Percentiles rank a stretch among this genome's conserved stretches.
These are phyloP conservation scores for Pogonognathellus flavescens DNA, from an alignment of 1,140 invertebrate genomes.

Conservation along the genomic window DNA sequence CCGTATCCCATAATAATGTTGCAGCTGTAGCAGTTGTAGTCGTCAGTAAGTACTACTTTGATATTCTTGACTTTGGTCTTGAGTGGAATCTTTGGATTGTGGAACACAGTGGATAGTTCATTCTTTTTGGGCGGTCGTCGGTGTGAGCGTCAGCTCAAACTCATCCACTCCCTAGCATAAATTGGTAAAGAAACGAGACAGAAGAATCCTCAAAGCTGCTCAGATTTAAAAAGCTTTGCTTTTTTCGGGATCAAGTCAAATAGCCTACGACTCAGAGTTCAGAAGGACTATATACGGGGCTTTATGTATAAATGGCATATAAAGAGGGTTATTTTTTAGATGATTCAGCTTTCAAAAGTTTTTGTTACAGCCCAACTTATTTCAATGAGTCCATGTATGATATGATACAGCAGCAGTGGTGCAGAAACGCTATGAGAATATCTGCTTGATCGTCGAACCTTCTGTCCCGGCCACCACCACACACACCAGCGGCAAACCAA, in stretches of 20 bases:
- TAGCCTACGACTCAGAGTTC: conserved; percentile 55
- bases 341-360: conserved; percentile 66
- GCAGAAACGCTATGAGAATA: conserved; percentile 38
- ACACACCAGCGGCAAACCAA: conserved; percentile 60
- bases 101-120: conserved; percentile 23
- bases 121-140: conserved; percentile 14
- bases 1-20: neutral
- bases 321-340: conserved; percentile 67
- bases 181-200: conserved; percentile 66
- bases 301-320: conserved; percentile 65
- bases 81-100: neutral
- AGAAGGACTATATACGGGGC: conserved; percentile 37
- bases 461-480: conserved; percentile 50
- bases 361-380: conserved; percentile 64
- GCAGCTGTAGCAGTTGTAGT: neutral
- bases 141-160: conserved; percentile 50
- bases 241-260: conserved; percentile 65
- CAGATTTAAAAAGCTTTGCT: conserved; percentile 66
- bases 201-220: conserved; percentile 64
- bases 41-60: conserved; percentile 22
- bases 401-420: conserved; percentile 59
- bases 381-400: conserved; percentile 62
- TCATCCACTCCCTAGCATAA: conserved; percentile 62
- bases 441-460: conserved; percentile 60
- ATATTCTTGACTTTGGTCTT: conserved; percentile 20